Conservation (phyloP, 2,113 vertebrate species). For the Ciconia stormi region DNA sequence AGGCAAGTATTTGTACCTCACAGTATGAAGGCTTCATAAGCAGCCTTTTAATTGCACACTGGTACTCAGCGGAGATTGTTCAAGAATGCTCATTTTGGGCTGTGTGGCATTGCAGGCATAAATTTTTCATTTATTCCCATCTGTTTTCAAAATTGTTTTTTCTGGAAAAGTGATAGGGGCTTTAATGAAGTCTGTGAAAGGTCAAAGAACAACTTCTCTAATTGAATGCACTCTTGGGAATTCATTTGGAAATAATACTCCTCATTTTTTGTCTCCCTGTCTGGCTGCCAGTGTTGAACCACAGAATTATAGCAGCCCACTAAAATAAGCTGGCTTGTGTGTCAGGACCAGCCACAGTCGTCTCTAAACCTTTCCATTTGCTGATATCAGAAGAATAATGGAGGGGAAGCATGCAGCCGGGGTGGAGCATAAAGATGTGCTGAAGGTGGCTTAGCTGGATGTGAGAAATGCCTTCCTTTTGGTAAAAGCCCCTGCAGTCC, state of each 20-base stretch:
- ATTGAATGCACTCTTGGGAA: conserved; percentile 15
- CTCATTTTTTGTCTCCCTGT: conserved; percentile 15
- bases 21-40: background rate
- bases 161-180: conserved; percentile 2
- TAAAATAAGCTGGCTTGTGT: background rate
- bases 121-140: background rate
- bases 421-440: background rate
- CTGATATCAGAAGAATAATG: background rate
- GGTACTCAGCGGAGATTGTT: background rate
- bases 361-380: background rate
- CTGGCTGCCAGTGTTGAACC: conserved; percentile 22
- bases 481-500: background rate
- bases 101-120: background rate
- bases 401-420: background rate
- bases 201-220: conserved; percentile 23
- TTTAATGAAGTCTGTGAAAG: background rate
- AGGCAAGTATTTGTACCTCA: background rate
- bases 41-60: background rate
- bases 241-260: background rate
- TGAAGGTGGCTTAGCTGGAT: background rate
- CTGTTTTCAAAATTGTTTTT: conserved; percentile 5
- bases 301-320: background rate
- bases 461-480: background rate
- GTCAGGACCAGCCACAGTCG: background rate
- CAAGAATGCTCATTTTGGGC: background rate